Base-by-base conservation (phyloP, 92 coral and sea anemone species). In the Paragorgia papillata region DNA sequence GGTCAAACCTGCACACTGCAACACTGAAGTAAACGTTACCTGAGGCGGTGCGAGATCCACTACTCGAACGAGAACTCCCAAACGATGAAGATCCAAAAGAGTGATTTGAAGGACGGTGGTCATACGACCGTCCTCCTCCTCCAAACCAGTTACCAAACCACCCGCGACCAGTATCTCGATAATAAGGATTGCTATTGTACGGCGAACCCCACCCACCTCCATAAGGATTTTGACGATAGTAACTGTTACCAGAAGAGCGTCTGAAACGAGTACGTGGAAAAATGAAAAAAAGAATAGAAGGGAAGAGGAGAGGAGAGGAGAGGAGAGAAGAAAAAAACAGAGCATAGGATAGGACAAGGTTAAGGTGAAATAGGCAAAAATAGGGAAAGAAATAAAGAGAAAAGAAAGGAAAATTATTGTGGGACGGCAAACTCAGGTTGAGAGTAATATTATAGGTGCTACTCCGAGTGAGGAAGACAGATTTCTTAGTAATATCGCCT, bases 41-140 rank as follows among this genome's bases (percentile, higher is more conserved):
- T 82, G 86, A 82, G 15, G 86, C 35, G 1, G 86, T 82, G 30
- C 86, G 77, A 26, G 85, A 81, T n/a, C 85, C 85, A 8, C 75
- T 68, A 43, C 75, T 44, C 48, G 75, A 48, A 22, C 30, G 30
- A 25, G 80, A 70, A 13, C 74, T 63, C 24, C 75, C 59, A 68
- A 68, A 68, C 0, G 85, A 73, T 19, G 74, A 53, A 22, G 37
- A 34, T 62, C 86, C 79, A 49, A 66, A 50, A 9, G 80, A 70
- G 79, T 62, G 62, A 41, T 58, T 69, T n/a, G 86, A 63, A 46
- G 86, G 77, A 30, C 75, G 70, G 40, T 82, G 74, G 53, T 67
- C 30, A 26, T 73, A 66, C 20, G 86, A 74, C 0, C 76, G 53
- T 25, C 81, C 55, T 62, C 80, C 80, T 62, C 80, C 80, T 37